phyloP scores from a whole-genome alignment of 1,140 invertebrate genomes.

The Micrasema longulum region DNA sequence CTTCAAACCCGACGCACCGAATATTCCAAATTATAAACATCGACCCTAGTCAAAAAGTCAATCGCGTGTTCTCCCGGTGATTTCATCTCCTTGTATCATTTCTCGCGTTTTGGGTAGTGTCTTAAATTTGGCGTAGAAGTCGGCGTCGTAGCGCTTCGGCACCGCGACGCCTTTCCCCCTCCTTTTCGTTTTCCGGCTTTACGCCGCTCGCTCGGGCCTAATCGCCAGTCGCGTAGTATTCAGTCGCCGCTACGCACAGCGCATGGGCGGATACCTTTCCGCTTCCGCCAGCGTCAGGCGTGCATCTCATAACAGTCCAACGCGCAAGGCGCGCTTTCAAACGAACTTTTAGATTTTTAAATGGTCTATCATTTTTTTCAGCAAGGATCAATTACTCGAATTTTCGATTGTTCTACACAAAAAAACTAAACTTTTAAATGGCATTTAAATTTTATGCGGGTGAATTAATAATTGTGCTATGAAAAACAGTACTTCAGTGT shows the following conservation, averaged over 20 bases:
- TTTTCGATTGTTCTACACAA: too few species aligned
- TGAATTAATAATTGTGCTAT: too few species aligned
- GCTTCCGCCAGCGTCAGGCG: constrained; percentile 27
- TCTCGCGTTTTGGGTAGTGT: background rate
- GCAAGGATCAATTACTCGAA: too few species aligned
- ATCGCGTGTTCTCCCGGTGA: too few species aligned
- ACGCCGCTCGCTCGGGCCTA: too few species aligned
- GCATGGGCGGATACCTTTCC: constrained; percentile 34
- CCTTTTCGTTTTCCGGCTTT: background rate
- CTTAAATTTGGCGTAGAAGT: background rate
- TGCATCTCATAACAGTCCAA: background rate
- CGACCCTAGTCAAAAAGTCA: background rate
- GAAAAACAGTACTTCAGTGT: too few species aligned
- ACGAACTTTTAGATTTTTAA: background rate
- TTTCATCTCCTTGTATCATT: background rate
- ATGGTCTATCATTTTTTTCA: background rate
- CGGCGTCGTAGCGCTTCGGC: background rate
- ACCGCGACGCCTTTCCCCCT: background rate
- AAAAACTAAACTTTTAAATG: too few species aligned
- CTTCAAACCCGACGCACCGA: background rate
- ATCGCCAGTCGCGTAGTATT: background rate
- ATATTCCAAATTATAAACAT: background rate
- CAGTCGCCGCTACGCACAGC: constrained; percentile 24
- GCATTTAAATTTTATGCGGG: too few species aligned
- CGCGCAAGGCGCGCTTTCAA: constrained; percentile 2